phyloP scores from a whole-genome alignment of 2,113 vertebrate genomes.

The Egretta garzetta region DNA sequence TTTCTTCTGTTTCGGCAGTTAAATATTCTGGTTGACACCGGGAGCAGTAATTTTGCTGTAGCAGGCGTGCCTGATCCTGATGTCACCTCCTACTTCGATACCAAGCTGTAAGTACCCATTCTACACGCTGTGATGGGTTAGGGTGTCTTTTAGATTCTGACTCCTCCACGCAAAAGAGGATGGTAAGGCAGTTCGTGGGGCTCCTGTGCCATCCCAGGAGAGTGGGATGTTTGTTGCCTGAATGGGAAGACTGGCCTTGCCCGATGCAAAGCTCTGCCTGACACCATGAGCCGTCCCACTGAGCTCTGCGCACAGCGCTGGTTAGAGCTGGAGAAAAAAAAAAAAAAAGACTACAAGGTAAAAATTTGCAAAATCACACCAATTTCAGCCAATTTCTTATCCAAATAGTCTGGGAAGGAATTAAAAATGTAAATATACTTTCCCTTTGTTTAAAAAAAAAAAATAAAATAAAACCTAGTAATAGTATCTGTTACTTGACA shows the following conservation, averaged over 20 bases:
- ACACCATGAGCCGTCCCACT: neutral
- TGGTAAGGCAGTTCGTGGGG: neutral
- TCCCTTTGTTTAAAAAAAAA: neutral
- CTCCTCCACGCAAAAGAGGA: neutral
- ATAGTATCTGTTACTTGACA: neutral
- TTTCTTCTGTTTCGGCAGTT: constrained; percentile 81
- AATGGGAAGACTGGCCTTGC: neutral
- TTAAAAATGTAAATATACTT: neutral
- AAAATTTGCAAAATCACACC: neutral
- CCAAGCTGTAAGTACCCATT: constrained; percentile 65
- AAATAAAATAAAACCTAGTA: neutral
- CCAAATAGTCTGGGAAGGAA: neutral
- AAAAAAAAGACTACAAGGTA: neutral
- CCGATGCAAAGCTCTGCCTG: neutral
- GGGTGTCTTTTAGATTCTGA: neutral
- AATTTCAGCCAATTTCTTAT: neutral
- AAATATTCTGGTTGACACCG: constrained; percentile 96
- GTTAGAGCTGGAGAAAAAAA: neutral
- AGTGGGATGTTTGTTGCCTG: neutral
- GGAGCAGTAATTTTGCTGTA: constrained; percentile 98
- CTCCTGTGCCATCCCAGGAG: neutral
- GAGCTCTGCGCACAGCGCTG: neutral
- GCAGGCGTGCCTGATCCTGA: constrained; percentile 85
- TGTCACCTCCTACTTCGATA: constrained; percentile 85
- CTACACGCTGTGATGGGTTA: neutral